Base-by-base conservation (phyloP, 1,140 invertebrate species). In the Eurosta solidaginis region DNA sequence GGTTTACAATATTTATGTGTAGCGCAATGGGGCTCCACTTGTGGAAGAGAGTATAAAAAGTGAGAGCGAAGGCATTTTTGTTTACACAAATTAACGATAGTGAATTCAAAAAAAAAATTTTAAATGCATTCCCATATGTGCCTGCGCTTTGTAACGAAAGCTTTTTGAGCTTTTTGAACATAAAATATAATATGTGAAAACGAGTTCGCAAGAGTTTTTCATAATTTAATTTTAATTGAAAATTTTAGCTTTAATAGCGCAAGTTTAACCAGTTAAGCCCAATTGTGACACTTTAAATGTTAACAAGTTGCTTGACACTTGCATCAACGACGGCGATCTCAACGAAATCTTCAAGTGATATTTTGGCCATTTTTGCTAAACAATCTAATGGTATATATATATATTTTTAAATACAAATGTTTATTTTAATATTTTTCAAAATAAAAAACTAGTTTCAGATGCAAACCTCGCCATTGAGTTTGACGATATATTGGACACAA, bases 401-500 rank as follows among this genome's bases (percentile, higher is more conserved):
- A n/a, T n/a, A n/a, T n/a, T n/a, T n/a, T n/a, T n/a, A n/a, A n/a
- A n/a, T n/a, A n/a, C n/a, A 49, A 4, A 17, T n/a, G 45, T 17
- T 17, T 49, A 17, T 3, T 17, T 17, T 5, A 52, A 52, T 52
- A 22, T 1, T n/a, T 52, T 20, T 52, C 7, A 4, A 52, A 14
- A n/a, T 25, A 52, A 25, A 22, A 4, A 52, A 52, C 9, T 22
- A n/a, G 4, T 76, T 54, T 12, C 29, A 76, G 75, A 76, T 76
- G 49, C 29, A 40, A 54, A 3, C 33, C 52, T 33, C 9, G 17
- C n/a, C 20, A 42, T 20, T 14, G 20, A 33, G 7, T 76, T 76
- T 22, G 20, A 36, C 12, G n/a, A 52, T 25, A 40, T 20, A 10
- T 27, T 74, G 22, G 73, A 74, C 9, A 80, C 79, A 82, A 79